Percentiles rank a stretch among this genome's conserved stretches.
Conservation (phyloP, 2,888 invertebrate genomes). For the Cepaea hortensis region DNA sequence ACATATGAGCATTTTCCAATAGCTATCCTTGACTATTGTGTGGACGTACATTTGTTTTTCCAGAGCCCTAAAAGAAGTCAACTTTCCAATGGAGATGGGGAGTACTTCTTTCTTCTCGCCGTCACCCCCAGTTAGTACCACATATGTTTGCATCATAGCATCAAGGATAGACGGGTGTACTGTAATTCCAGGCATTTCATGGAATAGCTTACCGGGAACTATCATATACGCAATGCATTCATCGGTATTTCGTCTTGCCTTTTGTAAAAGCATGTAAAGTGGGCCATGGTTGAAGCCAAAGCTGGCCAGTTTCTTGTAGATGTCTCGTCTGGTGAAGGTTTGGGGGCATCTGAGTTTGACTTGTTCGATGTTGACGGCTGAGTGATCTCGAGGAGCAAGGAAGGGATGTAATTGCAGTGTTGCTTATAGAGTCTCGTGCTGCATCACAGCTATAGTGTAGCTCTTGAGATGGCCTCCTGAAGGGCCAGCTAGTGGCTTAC, state of each 20-base stretch:
- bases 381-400: not conserved
- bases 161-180: too few relatives aligned
- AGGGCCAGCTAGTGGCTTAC: not conserved
- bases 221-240: slow-evolving; percentile 56
- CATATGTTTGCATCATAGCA: slow-evolving; percentile 52
- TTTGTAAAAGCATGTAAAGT: slow-evolving; percentile 32
- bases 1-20: slow-evolving; percentile 45
- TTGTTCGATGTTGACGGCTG: slow-evolving; percentile 30
- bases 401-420: slow-evolving; percentile 26
- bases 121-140: slow-evolving; percentile 46
- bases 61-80: slow-evolving; percentile 26
- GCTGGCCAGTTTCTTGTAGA: not conserved
- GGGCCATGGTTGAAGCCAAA: slow-evolving; percentile 49
- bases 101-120: slow-evolving; percentile 41
- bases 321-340: slow-evolving; percentile 1
- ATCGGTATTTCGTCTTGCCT: not conserved
- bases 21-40: slow-evolving; percentile 44
- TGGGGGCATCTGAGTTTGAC: slow-evolving; percentile 35
- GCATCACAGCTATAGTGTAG: slow-evolving; percentile 29
- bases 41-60: slow-evolving; percentile 55
- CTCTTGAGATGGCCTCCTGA: slow-evolving; percentile 17
- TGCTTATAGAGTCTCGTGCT: slow-evolving; percentile 32
- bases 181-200: not conserved
- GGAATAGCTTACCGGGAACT: slow-evolving; percentile 48
- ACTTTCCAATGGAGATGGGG: too few relatives aligned